Percentiles rank a stretch among this genome's conserved stretches.
Evolutionary conservation across 2,113 vertebrate genomes (phyloP).

Genomic region (Acinonyx jubatus): DNA sequence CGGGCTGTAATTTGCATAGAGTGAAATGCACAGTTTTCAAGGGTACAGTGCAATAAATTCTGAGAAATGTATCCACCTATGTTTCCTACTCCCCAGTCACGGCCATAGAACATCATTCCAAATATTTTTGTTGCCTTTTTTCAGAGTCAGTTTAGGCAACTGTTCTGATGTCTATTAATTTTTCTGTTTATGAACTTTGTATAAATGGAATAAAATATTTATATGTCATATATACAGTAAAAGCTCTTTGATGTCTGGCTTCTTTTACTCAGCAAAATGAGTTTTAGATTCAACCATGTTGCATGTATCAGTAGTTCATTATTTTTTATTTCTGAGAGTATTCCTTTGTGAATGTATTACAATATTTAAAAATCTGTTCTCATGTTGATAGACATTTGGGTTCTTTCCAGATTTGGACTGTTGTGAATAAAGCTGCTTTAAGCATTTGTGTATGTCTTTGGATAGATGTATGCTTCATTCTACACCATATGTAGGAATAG

Average conservation of each 20-base stretch:
- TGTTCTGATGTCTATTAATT: slow-evolving; percentile 6
- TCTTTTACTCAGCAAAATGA: slow-evolving; percentile 7
- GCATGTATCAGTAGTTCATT: background rate
- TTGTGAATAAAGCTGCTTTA: background rate
- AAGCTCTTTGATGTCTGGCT: background rate
- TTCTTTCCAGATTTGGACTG: background rate
- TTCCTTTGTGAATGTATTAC: background rate
- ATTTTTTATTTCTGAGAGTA: background rate
- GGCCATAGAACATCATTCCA: background rate
- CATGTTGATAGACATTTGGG: background rate
- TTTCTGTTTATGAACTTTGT: background rate
- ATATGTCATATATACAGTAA: background rate
- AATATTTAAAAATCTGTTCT: slow-evolving; percentile 20
- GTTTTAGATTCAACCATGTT: background rate
- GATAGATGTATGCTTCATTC: background rate
- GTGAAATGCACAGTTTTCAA: background rate
- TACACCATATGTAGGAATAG: background rate
- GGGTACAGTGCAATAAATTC: background rate
- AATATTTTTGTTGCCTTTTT: background rate
- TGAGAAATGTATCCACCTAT: background rate
- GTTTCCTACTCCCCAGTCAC: background rate
- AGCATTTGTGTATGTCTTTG: background rate
- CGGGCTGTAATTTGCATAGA: background rate
- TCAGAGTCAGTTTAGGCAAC: background rate
- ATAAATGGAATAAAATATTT: background rate